Conservation (phyloP, 2,797 vertebrate genomes). For the Coilia nasus region DNA sequence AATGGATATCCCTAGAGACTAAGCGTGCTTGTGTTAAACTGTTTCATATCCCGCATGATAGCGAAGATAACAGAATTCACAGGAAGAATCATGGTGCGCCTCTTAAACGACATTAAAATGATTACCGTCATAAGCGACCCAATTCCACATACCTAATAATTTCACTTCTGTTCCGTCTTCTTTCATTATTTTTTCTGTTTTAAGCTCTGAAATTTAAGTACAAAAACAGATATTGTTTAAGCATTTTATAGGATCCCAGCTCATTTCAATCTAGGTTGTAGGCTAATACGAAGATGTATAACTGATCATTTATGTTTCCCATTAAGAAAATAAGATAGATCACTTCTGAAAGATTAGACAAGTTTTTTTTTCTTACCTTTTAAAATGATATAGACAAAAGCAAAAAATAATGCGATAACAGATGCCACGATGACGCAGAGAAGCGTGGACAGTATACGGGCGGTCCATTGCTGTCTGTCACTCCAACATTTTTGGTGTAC, state of each 20-base stretch:
- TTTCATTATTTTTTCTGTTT: constrained; percentile 59
- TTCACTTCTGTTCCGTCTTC: constrained; percentile 69
- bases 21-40: too few relatives aligned
- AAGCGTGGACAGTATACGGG: constrained; percentile 58
- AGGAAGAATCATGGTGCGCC: too few relatives aligned
- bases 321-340: too few relatives aligned
- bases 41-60: too few relatives aligned
- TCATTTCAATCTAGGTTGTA: too few relatives aligned
- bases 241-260: background rate
- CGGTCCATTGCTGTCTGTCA: constrained; percentile 53
- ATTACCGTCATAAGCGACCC: background rate
- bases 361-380: constrained; percentile 61
- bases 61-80: too few relatives aligned
- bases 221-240: constrained; percentile 1
- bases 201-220: constrained; percentile 68
- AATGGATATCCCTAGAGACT: too few relatives aligned
- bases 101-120: background rate
- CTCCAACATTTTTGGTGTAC: constrained; percentile 22
- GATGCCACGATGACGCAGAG: constrained; percentile 56
- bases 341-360: too few relatives aligned
- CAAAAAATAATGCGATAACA: constrained; percentile 62
- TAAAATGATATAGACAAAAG: constrained; percentile 71
- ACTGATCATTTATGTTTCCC: too few relatives aligned
- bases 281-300: too few relatives aligned
- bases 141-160: constrained; percentile 45